phyloP scores from a whole-genome alignment of 2,888 invertebrate species.

The Phragmatobia fuliginosa region DNA sequence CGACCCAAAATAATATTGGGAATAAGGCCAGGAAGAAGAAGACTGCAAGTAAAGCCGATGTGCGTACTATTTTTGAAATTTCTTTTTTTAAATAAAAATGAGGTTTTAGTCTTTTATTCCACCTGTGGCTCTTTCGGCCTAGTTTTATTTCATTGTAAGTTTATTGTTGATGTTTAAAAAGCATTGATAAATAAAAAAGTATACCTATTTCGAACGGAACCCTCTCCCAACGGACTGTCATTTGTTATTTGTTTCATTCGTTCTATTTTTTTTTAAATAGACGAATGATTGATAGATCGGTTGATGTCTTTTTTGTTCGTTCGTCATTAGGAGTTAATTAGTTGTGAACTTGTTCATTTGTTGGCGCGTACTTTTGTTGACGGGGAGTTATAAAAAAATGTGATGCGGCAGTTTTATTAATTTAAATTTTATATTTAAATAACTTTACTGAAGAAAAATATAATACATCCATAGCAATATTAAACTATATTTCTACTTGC shows the following conservation, averaged over 20 bases:
- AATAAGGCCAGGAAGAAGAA: too few relatives aligned
- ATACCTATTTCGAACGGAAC: slow-evolving; percentile 18
- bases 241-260: slow-evolving; percentile 54
- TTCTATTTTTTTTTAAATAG: slow-evolving; percentile 72
- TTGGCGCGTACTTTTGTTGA: slow-evolving; percentile 59
- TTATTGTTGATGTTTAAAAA: not conserved
- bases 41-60: too few relatives aligned
- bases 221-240: slow-evolving; percentile 32
- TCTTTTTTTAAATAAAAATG: not conserved
- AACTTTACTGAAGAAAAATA: not conserved
- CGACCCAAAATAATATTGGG: too few relatives aligned
- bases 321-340: slow-evolving; percentile 83
- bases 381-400: slow-evolving; percentile 19
- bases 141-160: not conserved
- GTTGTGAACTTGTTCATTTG: slow-evolving; percentile 82
- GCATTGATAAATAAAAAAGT: not conserved
- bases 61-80: not conserved
- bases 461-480: not conserved
- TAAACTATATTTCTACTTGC: not conserved
- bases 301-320: slow-evolving; percentile 82
- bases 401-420: slow-evolving; percentile 24
- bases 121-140: not conserved
- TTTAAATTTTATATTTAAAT: too few relatives aligned
- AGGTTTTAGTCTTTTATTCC: not conserved
- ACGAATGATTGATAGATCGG: slow-evolving; percentile 80